These are phyloP conservation scores for Geothlypis trichas DNA, from an alignment of 2,113 vertebrate genomes.

Conservation along the genomic window DNA sequence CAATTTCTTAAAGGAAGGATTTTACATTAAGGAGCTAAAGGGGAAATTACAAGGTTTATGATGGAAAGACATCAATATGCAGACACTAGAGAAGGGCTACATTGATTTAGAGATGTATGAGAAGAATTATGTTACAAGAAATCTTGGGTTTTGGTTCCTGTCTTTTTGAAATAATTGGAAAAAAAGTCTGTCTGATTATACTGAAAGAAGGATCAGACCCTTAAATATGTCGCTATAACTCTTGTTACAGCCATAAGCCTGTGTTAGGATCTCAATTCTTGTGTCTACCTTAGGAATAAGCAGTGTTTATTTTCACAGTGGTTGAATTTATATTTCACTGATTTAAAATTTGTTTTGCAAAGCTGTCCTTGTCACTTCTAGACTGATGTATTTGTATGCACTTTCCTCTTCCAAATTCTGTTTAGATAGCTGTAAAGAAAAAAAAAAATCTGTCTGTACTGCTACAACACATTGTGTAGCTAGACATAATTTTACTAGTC, in stretches of 20 bases:
- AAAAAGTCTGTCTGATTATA: neutral
- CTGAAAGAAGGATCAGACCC: neutral
- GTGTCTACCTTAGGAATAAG: constrained; percentile 39
- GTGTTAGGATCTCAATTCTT: neutral
- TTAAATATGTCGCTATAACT: constrained; percentile 8
- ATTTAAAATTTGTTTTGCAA: constrained; percentile 52
- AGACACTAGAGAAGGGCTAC: neutral
- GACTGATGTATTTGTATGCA: constrained; percentile 44
- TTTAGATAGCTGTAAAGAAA: constrained; percentile 11
- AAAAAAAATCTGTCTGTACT: neutral
- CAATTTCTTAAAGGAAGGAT: neutral
- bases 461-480: neutral
- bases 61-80: neutral
- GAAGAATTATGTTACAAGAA: constrained; percentile 13
- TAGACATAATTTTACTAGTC: neutral
- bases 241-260: neutral
- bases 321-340: constrained; percentile 26
- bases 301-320: constrained; percentile 42
- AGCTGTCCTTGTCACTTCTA: constrained; percentile 7
- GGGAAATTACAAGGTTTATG: neutral
- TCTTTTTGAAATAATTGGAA: neutral
- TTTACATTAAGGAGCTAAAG: neutral
- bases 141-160: neutral
- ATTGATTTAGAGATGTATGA: neutral
- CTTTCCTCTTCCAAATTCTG: constrained; percentile 10